Base-by-base conservation (phyloP, 1,140 invertebrate genomes). In the Dysdera silvatica region DNA sequence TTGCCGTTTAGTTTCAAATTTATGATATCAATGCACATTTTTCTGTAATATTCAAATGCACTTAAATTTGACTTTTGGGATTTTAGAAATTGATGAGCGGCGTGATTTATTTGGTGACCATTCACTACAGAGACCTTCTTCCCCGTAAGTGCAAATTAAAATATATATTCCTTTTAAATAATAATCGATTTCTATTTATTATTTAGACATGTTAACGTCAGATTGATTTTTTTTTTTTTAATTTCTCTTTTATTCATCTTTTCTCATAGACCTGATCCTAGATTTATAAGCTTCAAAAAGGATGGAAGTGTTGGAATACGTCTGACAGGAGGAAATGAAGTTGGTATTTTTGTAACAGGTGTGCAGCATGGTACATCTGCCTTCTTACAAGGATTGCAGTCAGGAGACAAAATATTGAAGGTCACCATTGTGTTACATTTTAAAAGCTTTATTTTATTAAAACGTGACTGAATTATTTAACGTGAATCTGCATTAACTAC, bases 311-410 rank as follows among this genome's bases (percentile, higher is more conserved):
- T 98, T 7, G 96, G 96, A 2, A 88, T 99, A 41, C 82, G 95
- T 55, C 76, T 99, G 32, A 95, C 93, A 3, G 96, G 96, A n/a
- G 96, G 96, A n/a, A 99, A 99, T 76, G 86, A 94, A 72, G 93
- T 90, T 0, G 96, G 96, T 0, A 97, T 99, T 71, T 99, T 98
- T 77, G 94, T 99, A 23, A 95, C 93, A 0, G 94, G 93, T 2
- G 95, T 99, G 1, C 95, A 98, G 74, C 88, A 92, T 0, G 89
- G 91, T 43, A 95, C 90, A 73, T 91, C 92, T 5, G 96, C 95
- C 0, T 92, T 91, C 0, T 77, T 92, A 29, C 91, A 98, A 80
- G 95, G 95, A 12, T 80, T 99, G 2, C 87, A 90, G 70, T 91
- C 91, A 0, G 94, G 92, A 54, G 95, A 98, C 75, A 94, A 97